phyloP scores from a whole-genome alignment of 2,113 vertebrate species.

The Serinus canaria region DNA sequence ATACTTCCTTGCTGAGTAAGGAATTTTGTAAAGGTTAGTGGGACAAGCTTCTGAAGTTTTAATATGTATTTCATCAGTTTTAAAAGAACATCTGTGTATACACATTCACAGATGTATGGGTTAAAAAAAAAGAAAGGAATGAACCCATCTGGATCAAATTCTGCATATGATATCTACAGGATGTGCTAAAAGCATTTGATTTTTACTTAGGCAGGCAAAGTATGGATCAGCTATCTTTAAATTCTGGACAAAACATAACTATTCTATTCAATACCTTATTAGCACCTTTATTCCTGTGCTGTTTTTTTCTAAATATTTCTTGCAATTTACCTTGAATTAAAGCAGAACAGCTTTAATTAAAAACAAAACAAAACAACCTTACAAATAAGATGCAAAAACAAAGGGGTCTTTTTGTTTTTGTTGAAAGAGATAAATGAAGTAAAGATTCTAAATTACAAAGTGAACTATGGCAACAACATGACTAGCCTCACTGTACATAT shows the following conservation, averaged over 20 bases:
- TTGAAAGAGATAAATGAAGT: not conserved
- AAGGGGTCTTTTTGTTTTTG: not conserved
- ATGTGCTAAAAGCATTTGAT: not conserved
- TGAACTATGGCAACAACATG: not conserved
- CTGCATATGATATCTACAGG: not conserved
- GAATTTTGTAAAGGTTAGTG: constrained; percentile 2
- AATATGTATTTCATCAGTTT: not conserved
- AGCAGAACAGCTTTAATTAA: not conserved
- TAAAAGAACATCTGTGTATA: not conserved
- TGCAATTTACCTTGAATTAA: not conserved
- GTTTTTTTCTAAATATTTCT: not conserved
- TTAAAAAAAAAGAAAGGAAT: not conserved
- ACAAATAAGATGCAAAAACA: not conserved
- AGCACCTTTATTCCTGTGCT: not conserved
- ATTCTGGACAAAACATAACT: not conserved
- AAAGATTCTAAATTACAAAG: not conserved
- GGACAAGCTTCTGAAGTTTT: constrained; percentile 13
- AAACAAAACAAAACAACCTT: not conserved
- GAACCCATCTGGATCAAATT: not conserved
- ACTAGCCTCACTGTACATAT: not conserved
- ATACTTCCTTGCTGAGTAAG: not conserved
- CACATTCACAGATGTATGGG: not conserved
- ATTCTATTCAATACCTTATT: not conserved
- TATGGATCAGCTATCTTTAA: not conserved
- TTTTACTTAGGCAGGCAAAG: not conserved